Evolutionary conservation across 2,888 invertebrate genomes (phyloP), one percentile per base, ranked within the genome.

Genomic region (Heteromurus nitidus): DNA sequence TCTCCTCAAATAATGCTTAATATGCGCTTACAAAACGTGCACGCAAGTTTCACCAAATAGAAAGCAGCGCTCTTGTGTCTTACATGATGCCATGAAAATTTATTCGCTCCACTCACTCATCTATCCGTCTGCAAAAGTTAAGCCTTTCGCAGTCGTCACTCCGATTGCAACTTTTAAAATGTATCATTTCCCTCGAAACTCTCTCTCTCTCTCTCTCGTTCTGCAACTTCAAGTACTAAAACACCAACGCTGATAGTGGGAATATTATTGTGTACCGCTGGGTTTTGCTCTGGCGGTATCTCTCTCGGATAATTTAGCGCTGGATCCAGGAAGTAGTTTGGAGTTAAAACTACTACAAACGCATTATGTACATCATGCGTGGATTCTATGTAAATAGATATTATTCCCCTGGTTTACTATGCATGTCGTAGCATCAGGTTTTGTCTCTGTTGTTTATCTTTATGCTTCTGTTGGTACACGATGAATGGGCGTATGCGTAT

Each of bases 231-330:
- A 60, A 30, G 60, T n/a, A 28, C 18, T 60, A 60, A 60, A 60
- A 55, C 55, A n/a, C n/a, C n/a, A 60, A 60, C 28, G 28, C 60
- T 30, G 60, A 60, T 30, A 30, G 28, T 13, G 16, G 26, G 24
- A 55, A 50, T n/a, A n/a, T 20, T 20, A 50, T 2, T n/a, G 18
- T 24, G 18, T 24, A 55, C 26, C n/a, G 24, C 31, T n/a, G n/a
- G n/a, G n/a, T n/a, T 36, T 24, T 64, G 7, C 28, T 9, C 24
- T 64, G 42, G 36, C 64, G 36, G 5, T 9, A 22, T 16, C 24
- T 64, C 18, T 62, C 64, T 64, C 64, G 64, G 36, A 42, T 64
- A 64, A 64, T 64, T 64, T 64, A 42, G 42, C 42, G n/a, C 36
- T 22, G 36, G 42, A 42, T 64, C 64, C 42, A 22, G 42, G 64